Conservation (phyloP, 2,113 vertebrate species). For the Amphilophus citrinellus region DNA sequence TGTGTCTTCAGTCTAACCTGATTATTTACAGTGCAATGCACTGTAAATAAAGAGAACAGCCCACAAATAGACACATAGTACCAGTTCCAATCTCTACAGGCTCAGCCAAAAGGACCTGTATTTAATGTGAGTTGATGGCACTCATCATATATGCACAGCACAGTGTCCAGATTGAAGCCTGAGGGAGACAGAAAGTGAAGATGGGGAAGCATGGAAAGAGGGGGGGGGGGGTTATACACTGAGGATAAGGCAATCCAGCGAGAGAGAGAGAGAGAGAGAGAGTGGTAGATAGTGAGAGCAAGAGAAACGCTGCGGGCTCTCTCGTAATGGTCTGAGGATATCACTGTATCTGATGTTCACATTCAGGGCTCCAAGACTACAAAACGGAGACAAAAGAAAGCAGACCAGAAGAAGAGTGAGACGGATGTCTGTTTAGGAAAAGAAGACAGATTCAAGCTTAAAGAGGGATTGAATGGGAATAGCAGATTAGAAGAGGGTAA, state of each 20-base stretch:
- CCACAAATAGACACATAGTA: not conserved
- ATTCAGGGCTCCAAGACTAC: conserved; percentile 17
- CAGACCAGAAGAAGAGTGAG: conserved; percentile 12
- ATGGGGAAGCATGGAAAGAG: not conserved
- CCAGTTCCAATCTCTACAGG: conserved; percentile 22
- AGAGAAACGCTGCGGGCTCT: conserved; percentile 26
- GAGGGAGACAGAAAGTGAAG: conserved; percentile 7
- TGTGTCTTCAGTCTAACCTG: not conserved
- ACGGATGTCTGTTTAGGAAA: not conserved
- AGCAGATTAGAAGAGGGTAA: not conserved
- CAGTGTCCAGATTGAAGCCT: conserved; percentile 34
- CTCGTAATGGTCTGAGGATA: conserved; percentile 54
- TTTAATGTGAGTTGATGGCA: conserved; percentile 51
- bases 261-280: not conserved
- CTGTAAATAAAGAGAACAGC: not conserved
- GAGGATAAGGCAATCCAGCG: not conserved
- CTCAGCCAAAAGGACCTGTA: conserved; percentile 32
- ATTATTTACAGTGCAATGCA: not conserved
- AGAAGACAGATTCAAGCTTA: not conserved
- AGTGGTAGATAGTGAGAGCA: conserved; percentile 48
- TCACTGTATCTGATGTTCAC: conserved; percentile 37
- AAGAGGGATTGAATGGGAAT: conserved; percentile 1
- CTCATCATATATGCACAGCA: conserved; percentile 19
- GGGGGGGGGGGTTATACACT: not conserved
- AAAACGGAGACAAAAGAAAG: conserved; percentile 16